Conservation (phyloP, 2,113 vertebrate genomes). For the Naja naja region DNA sequence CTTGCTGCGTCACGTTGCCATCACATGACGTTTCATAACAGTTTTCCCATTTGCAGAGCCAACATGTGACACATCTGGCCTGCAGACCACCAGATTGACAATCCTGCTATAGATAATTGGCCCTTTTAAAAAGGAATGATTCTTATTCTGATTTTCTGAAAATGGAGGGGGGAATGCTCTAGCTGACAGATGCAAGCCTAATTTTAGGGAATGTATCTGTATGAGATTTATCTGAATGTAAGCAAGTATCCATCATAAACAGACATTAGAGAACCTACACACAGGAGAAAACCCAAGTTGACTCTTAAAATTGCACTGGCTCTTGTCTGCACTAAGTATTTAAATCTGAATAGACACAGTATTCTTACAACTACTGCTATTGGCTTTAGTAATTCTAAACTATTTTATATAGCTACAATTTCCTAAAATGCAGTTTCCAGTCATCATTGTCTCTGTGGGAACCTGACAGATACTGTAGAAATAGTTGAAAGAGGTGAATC, state of each 20-base stretch:
- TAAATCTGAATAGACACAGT: not conserved
- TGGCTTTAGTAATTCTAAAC: not conserved
- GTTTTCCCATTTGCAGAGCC: too few relatives aligned
- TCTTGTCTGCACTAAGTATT: not conserved
- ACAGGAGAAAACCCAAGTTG: not conserved
- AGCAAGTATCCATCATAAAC: not conserved
- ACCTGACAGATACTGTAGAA: not conserved
- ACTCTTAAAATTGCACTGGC: not conserved
- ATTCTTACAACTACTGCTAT: not conserved
- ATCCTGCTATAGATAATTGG: not conserved
- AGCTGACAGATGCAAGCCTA: not conserved
- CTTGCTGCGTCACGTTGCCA: accelerated
- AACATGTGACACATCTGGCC: too few relatives aligned
- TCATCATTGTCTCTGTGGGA: not conserved
- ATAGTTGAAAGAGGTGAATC: not conserved
- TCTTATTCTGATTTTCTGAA: not conserved
- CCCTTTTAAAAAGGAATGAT: not conserved
- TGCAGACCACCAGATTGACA: too few relatives aligned
- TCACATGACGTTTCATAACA: too few relatives aligned
- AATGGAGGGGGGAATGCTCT: not conserved
- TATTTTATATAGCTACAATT: not conserved
- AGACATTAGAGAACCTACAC: not conserved
- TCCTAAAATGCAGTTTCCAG: not conserved
- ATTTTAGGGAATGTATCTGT: not conserved
- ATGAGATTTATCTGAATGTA: not conserved